These are phyloP conservation scores for Condylostylus longicornis DNA, from an alignment of 1,140 invertebrate genomes.

Conservation along the genomic window DNA sequence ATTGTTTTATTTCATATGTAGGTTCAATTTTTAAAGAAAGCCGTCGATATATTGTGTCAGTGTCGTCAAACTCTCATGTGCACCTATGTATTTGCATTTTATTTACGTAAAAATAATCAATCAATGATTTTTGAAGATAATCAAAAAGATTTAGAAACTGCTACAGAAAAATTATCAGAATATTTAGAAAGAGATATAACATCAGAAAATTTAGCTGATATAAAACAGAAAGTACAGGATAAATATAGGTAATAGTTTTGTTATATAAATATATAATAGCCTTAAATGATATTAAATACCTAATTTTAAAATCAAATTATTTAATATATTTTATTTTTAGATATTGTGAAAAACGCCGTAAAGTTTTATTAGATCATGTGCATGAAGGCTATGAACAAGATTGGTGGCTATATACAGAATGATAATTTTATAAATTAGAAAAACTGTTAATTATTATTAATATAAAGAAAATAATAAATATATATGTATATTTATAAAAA, in stretches of 20 bases:
- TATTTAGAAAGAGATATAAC: slow-evolving; percentile 97
- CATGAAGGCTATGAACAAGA: slow-evolving; percentile 98
- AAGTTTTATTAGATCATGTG: slow-evolving; percentile 89
- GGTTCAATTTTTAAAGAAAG: slow-evolving; percentile 94
- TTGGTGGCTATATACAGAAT: slow-evolving; percentile 90
- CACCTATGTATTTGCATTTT: slow-evolving; percentile 98
- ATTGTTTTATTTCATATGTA: slow-evolving; percentile 25
- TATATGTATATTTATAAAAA: no score
- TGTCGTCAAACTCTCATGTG: slow-evolving; percentile 98
- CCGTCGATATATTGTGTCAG: slow-evolving; percentile 93
- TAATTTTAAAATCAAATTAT: no score
- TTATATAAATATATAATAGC: no score
- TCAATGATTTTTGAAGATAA: slow-evolving; percentile 99
- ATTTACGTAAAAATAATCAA: slow-evolving; percentile 95
- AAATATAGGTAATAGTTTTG: slow-evolving; percentile 83
- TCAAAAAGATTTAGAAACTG: slow-evolving; percentile 93
- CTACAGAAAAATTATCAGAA: slow-evolving; percentile 91
- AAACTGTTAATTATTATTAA: no score
- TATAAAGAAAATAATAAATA: no score
- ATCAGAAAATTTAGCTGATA: slow-evolving; percentile 90
- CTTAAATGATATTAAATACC: no score
- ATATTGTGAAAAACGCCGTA: slow-evolving; percentile 91
- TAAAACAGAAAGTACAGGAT: slow-evolving; percentile 98
- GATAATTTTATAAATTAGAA: slow-evolving; percentile 33
- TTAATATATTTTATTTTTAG: slow-evolving; percentile 45